A percentile compares a stretch with the other conserved stretches of the same genome.
phyloP scores from a whole-genome alignment of 2,888 invertebrate genomes.

The Linhomoeus sp. region DNA sequence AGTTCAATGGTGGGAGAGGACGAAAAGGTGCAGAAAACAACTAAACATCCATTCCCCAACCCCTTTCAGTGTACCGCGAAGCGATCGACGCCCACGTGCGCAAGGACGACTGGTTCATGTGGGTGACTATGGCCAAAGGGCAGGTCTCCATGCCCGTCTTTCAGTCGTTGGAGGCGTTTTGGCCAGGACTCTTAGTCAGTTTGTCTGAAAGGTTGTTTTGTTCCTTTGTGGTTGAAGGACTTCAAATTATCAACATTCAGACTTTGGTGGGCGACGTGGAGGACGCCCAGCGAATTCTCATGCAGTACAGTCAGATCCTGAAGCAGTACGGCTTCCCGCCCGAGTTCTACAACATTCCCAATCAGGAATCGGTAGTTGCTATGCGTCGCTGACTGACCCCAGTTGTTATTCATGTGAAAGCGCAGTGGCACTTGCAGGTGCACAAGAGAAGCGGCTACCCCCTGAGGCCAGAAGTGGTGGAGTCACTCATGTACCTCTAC shows the following conservation, averaged over 20 bases:
- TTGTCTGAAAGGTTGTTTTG: too few relatives aligned
- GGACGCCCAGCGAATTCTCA: constrained; percentile 71
- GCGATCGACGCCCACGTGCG: constrained; percentile 42
- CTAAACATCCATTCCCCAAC: too few relatives aligned
- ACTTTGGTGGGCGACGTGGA: constrained; percentile 55
- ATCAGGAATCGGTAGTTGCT: constrained; percentile 24
- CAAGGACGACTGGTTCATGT: constrained; percentile 92
- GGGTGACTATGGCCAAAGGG: constrained; percentile 95
- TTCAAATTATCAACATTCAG: constrained; percentile 18
- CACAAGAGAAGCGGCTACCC: constrained; percentile 70
- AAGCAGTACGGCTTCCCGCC: constrained; percentile 91
- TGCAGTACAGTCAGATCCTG: constrained; percentile 79
- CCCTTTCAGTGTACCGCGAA: constrained; percentile 29
- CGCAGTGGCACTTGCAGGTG: not conserved
- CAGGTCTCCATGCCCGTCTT: constrained; percentile 90
- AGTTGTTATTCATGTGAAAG: too few relatives aligned
- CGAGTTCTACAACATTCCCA: constrained; percentile 84
- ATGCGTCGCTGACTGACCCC: too few relatives aligned
- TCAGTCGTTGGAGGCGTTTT: constrained; percentile 91
- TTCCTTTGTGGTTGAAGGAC: not conserved
- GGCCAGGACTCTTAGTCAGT: constrained; percentile 68
- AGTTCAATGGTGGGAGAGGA: constrained; percentile 49
- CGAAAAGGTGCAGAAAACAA: too few relatives aligned
- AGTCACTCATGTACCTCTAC: constrained; percentile 90
- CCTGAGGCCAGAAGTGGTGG: constrained; percentile 78